A percentile compares a stretch with the other conserved stretches of the same genome.
Evolutionary conservation across 2,888 invertebrate genomes (phyloP).

Genomic region (Stenodema calcarata): DNA sequence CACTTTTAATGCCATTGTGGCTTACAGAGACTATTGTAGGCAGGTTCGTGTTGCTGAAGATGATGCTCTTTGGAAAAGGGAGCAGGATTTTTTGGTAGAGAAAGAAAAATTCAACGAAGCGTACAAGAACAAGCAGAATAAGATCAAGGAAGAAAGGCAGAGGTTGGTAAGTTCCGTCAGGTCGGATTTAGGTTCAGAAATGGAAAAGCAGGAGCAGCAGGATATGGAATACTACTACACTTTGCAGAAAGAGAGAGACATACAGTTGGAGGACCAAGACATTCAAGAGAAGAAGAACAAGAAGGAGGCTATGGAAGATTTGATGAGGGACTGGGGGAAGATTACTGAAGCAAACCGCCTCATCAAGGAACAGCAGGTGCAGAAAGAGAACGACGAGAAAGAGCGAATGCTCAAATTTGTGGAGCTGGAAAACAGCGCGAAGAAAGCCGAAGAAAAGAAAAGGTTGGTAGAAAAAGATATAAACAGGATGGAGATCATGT

Average conservation of each 20-base stretch:
- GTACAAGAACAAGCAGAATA: background rate
- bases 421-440: conserved; percentile 18
- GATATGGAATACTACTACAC: conserved; percentile 43
- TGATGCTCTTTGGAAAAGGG: background rate
- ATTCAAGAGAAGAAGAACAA: conserved; percentile 32
- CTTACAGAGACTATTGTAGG: conserved; percentile 20
- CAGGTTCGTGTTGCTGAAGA: conserved; percentile 30
- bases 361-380: conserved; percentile 8
- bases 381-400: conserved; percentile 5
- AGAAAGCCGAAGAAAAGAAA: conserved; percentile 27
- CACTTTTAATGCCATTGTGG: conserved; percentile 12
- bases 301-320: conserved; percentile 4
- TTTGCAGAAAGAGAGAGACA: conserved; percentile 26
- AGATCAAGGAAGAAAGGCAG: conserved; percentile 5
- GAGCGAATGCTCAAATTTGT: conserved; percentile 17
- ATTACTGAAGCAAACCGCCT: conserved; percentile 20
- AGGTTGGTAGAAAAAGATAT: conserved; percentile 35
- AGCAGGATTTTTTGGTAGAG: background rate
- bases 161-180: background rate
- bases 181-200: background rate
- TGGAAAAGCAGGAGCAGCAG: conserved; percentile 23
- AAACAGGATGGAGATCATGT: conserved; percentile 39
- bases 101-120: conserved; percentile 37
- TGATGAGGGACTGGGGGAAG: conserved; percentile 40
- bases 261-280: conserved; percentile 33